These are phyloP conservation scores for Apomyelois bistriatella DNA, from an alignment of 2,888 invertebrate species.

Conservation along the genomic window DNA sequence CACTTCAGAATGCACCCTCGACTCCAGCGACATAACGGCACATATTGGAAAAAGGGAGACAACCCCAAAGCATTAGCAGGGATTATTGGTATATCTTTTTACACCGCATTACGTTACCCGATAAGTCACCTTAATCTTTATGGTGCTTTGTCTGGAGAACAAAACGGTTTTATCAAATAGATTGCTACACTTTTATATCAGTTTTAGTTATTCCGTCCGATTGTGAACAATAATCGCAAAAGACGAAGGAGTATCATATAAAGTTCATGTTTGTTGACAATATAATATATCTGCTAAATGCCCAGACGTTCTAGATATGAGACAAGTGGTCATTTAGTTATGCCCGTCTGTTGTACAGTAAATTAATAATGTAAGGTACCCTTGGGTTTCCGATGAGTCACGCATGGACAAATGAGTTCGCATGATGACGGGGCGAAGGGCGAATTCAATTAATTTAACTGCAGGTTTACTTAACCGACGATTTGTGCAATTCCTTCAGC, in stretches of 20 bases:
- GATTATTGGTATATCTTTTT: slow-evolving; percentile 71
- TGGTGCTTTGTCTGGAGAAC: slow-evolving; percentile 44
- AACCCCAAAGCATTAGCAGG: slow-evolving; percentile 59
- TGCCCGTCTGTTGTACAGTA: not conserved
- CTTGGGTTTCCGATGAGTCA: slow-evolving; percentile 7
- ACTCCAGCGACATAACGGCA: slow-evolving; percentile 38
- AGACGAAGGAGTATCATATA: no score
- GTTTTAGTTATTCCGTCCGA: not conserved
- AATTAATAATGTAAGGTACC: slow-evolving; percentile 3
- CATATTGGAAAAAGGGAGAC: slow-evolving; percentile 58
- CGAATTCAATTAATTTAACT: slow-evolving; percentile 1
- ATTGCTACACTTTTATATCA: slow-evolving; percentile 14
- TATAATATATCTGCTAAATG: not conserved
- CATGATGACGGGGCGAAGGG: not conserved
- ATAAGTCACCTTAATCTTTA: slow-evolving; percentile 65
- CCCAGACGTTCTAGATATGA: not conserved
- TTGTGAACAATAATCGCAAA: no score
- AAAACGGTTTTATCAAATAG: slow-evolving; percentile 22
- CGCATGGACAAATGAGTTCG: slow-evolving; percentile 8
- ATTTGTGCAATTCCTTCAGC: not conserved
- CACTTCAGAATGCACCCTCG: slow-evolving; percentile 69
- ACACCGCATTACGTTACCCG: slow-evolving; percentile 59
- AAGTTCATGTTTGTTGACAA: not conserved
- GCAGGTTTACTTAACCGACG: not conserved
- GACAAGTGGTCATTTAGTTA: not conserved